Evolutionary conservation across 2,797 vertebrate genomes (phyloP), one percentile per base, ranked within the genome.

Genomic region (Erpetoichthys calabaricus): DNA sequence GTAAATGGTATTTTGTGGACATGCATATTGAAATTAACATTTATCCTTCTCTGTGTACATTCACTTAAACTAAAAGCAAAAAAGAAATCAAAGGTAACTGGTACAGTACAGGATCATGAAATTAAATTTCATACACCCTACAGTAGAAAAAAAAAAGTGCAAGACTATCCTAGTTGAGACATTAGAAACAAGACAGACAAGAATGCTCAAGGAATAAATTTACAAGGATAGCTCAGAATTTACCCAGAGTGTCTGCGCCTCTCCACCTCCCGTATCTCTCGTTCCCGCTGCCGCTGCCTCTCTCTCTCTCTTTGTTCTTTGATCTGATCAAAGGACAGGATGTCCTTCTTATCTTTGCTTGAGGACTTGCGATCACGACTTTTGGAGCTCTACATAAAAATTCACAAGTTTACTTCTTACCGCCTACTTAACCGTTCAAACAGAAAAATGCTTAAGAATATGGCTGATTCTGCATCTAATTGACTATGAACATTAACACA

Each of bases 271-370:
- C 96, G 76, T 68, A 97, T 80, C 69, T 97, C 95, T 3, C 96
- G 72, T 63, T 98, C 96, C 3, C 92, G 77, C 58, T 98, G 94
- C 56, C 94, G 76, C 78, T 97, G 93, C 0, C 94, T 81, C 56
- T 99, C 96, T 0, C 91, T 80, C 54, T 98, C 95, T 4, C 96
- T 72, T 59, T 98, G 95, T 70, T 98, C 91, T 70, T 97, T 98
- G 76, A 99, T 99, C 70, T 99, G 97, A 72, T 98, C 94, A 6
- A 99, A 99, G 0, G 94, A 96, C 57, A 99, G 65, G 64, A 99
- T 98, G 57, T 97, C 96, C 72, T 89, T 92, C 67, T 87, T 88
- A 52, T 97, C 94, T 61, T 90, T 94, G 69, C 94, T 94, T 41
- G 84, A 64, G 0, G 96, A 94, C 8, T 89, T 89, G 53, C 92